Evolutionary conservation across 2,113 vertebrate species (phyloP).

Genomic region (Polyodon spathula): DNA sequence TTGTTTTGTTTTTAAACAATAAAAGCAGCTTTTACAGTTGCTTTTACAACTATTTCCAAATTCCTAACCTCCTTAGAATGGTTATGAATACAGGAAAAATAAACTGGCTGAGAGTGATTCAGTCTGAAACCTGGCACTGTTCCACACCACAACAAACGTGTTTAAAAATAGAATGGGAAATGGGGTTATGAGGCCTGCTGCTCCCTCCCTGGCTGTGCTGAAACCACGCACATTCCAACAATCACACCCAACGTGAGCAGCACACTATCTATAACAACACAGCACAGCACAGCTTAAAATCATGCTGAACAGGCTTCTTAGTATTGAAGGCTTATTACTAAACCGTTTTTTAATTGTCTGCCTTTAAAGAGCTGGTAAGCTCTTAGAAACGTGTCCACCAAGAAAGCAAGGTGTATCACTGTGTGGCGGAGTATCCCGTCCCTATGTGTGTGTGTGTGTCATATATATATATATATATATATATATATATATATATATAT

Average conservation of each 20-base stretch:
- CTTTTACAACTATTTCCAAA: neutral
- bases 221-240: conserved; percentile 17
- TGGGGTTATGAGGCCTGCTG: neutral
- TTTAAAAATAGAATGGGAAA: conserved; percentile 6
- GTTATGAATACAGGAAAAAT: conserved; percentile 1
- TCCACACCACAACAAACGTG: conserved; percentile 9
- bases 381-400: conserved; percentile 5
- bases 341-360: conserved; percentile 10
- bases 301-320: neutral
- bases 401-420: conserved; percentile 10
- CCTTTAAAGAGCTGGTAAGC: conserved; percentile 15
- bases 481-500: no score
- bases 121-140: neutral
- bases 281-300: neutral
- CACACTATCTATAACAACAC: neutral
- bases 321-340: conserved; percentile 1
- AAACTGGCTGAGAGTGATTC: conserved; percentile 3
- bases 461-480: no score
- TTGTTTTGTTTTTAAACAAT: no score
- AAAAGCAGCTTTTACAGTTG: neutral
- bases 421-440: no score
- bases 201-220: neutral
- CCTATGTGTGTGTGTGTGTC: no score
- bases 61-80: conserved; percentile 1
- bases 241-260: neutral